These are phyloP conservation scores for Tauraco erythrolophus DNA, from an alignment of 2,113 vertebrate species.

Conservation along the genomic window DNA sequence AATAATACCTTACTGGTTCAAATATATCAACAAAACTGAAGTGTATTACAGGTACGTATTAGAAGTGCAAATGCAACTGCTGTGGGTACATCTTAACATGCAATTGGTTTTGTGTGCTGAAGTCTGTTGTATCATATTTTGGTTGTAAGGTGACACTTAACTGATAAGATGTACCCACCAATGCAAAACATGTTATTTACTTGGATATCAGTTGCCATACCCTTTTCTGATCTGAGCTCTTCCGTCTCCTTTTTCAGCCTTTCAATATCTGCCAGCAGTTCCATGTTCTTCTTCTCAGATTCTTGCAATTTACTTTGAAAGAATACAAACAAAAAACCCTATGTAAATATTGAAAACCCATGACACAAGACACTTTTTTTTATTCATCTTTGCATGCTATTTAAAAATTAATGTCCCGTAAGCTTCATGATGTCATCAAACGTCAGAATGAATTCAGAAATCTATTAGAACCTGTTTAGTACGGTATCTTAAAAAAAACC, in stretches of 20 bases:
- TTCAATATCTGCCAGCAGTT: slow-evolving; percentile 91
- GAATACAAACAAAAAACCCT: neutral
- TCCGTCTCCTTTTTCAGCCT: slow-evolving; percentile 93
- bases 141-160: neutral
- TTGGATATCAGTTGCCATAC: slow-evolving; percentile 77
- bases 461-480: neutral
- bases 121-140: neutral
- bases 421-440: neutral
- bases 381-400: neutral
- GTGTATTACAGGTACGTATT: accelerated
- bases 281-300: slow-evolving; percentile 90
- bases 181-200: slow-evolving; percentile 6
- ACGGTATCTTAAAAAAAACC: neutral
- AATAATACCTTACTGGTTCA: neutral
- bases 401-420: neutral
- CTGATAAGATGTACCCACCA: slow-evolving; percentile 35
- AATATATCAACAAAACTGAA: neutral
- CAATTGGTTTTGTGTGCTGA: neutral
- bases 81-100: neutral
- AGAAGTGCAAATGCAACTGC: neutral
- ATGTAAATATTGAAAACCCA: neutral
- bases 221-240: slow-evolving; percentile 92
- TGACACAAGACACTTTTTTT: neutral
- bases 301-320: slow-evolving; percentile 94
- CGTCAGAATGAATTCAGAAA: neutral